Base-by-base conservation (phyloP, 2,113 vertebrate species). In the Lucifuga dentata region DNA sequence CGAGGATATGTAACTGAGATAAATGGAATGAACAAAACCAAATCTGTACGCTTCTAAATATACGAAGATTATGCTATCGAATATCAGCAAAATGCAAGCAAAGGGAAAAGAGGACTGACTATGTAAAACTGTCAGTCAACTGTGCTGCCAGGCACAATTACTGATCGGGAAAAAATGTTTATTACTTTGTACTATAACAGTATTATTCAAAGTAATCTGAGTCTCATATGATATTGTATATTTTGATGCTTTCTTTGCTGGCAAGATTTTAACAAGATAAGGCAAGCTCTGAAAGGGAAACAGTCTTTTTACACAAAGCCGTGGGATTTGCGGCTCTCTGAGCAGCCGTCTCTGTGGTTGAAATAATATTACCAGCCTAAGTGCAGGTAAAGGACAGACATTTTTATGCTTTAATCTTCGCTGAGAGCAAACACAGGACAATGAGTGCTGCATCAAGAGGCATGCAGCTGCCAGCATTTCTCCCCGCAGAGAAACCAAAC, bases 401-500 rank as follows among this genome's bases (percentile, higher is more conserved):
- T 46, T 35, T 83, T 55, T 68, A 59, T 40, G 58, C 63, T 77
- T 78, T 78, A 86, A 82, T 86, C 84, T 83, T 49, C 60, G 55
- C 78, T 66, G 29, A 78, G 64, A 81, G 69, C 67, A 72, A 61
- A 77, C 62, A 43, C 55, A 48, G 65, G 68, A 89, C 86, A 84
- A 84, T 77, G 68, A 73, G 68, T 32, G 41, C 61, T 43, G 75
- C 70, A 73, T 81, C 80, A 67, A 63, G 75, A 67, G 70, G 36
- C 35, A 41, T 59, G 68, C 84, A 76, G 80, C 79, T 85, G 84
- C 76, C 84, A 84, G 66, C 11, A 72, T 78, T 36, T 79, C 61
- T 81, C 80, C 73, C 83, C 63, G 55, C 58, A 83, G 81, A 72
- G 69, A 82, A 70, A 68, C 72, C 68, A 86, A 90, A 86, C 82